Conservation (phyloP, 2,888 invertebrate genomes). For the Heterodera filipjevi region DNA sequence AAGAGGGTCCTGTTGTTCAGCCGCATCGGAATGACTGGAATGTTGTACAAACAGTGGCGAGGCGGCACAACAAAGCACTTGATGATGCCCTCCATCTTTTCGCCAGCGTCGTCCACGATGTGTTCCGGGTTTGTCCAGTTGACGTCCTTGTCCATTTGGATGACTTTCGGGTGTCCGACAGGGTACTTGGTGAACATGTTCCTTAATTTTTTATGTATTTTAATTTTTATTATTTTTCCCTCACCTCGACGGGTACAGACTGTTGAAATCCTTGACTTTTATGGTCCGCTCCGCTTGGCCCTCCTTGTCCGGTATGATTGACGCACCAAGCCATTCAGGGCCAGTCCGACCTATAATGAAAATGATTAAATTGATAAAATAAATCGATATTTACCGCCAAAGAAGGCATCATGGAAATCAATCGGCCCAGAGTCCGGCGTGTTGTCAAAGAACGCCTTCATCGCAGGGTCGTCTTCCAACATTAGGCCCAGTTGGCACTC, state of each 20-base stretch:
- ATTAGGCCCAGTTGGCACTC: conserved; percentile 2
- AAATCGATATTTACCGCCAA: background rate
- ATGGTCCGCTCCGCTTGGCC: background rate
- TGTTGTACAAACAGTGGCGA: background rate
- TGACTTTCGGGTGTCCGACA: background rate
- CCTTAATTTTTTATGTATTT: background rate
- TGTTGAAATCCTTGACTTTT: background rate
- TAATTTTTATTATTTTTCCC: accelerated
- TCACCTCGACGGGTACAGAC: background rate
- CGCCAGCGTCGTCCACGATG: background rate
- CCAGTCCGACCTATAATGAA: background rate
- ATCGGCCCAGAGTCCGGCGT: background rate
- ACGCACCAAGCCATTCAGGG: background rate
- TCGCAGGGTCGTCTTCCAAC: background rate
- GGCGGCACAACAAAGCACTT: conserved; percentile 14
- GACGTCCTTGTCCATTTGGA: background rate
- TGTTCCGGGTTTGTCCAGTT: background rate
- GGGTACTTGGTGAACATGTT: conserved; percentile 1
- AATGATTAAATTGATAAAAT: background rate
- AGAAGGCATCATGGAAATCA: background rate
- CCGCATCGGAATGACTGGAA: background rate
- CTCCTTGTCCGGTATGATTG: background rate
- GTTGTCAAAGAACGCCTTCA: conserved; percentile 8
- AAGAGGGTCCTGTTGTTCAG: background rate
- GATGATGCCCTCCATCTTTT: background rate